Base-by-base conservation (phyloP, 2,113 vertebrate genomes). In the Spilogale gracilis region DNA sequence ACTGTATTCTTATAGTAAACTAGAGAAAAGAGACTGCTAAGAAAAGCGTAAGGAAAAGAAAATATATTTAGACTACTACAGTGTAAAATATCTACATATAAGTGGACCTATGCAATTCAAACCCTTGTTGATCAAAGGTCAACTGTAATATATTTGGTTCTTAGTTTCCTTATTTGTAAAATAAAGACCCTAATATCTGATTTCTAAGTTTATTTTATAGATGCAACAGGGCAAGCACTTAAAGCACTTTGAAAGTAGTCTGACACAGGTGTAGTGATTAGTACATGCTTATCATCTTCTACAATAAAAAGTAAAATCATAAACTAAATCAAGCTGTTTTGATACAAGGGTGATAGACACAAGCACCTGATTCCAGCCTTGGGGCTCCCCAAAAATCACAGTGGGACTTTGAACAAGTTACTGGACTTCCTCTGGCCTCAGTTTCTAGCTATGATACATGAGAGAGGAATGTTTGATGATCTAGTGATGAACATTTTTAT, bases 251-350 rank as follows among this genome's bases (percentile, higher is more conserved):
- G 60, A 91, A 18, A 78, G 50, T 17, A 38, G 11, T 3, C 38
- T 69, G 73, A 27, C 30, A 27, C 13, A 20, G 58, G 5, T 9
- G 12, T 61, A 89, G 7, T 5, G 48, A 11, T 84, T 82, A 50
- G 74, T 30, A 17, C 13, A 84, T 79, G 58, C n/a, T 14, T 11
- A 32, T 18, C 30, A 38, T 30, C 17, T 60, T 71, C 16, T 45
- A 96, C 93, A 93, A 81, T 81, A 96, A 96, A 58, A 45, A 48
- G 3, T 69, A 69, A n/a, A 69, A 69, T n/a, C 32, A 10, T 78
- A 69, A 69, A 69, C 18, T 93, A 52, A 71, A 54, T 82, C 18
- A 67, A 82, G 16, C 20, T 82, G 63, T 9, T 21, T 60, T n/a
- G 14, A 71, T 18, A 38, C 25, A 45, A 56, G 27, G 3, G n/a